Conservation (phyloP, 2,888 invertebrate species). For the Stenodera caucasica region DNA sequence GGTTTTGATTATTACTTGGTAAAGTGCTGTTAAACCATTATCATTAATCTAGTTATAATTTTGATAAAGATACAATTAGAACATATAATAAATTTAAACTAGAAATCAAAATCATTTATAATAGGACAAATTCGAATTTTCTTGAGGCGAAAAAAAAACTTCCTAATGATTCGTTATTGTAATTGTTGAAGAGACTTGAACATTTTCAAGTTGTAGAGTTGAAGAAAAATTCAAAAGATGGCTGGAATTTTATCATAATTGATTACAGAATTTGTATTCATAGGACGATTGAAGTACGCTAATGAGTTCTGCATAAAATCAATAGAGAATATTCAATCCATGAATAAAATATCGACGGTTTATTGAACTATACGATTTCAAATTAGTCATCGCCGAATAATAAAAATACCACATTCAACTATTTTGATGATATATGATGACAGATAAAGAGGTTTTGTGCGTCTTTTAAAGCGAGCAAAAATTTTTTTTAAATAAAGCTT, state of each 20-base stretch:
- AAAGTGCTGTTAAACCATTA: conserved; percentile 19
- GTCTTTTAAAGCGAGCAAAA: neutral
- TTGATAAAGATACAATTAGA: conserved; percentile 12
- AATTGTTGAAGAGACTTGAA: conserved; percentile 9
- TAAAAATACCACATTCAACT: neutral
- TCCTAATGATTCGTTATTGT: neutral
- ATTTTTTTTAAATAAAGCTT: conserved; percentile 17
- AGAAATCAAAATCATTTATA: too few relatives aligned
- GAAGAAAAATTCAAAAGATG: conserved; percentile 6
- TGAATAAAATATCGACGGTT: conserved; percentile 24
- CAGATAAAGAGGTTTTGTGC: neutral
- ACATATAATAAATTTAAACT: neutral
- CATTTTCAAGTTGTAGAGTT: neutral
- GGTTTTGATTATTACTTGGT: conserved; percentile 26
- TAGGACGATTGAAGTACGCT: conserved; percentile 25
- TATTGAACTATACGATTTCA: neutral
- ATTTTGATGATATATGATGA: neutral
- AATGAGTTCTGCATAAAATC: conserved; percentile 33
- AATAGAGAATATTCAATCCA: conserved; percentile 30
- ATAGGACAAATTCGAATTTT: too few relatives aligned
- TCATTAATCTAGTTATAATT: conserved; percentile 19
- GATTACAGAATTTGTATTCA: conserved; percentile 33
- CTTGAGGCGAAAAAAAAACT: too few relatives aligned
- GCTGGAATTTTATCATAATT: conserved; percentile 33
- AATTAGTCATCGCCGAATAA: too few relatives aligned